phyloP scores from a whole-genome alignment of 2,797 vertebrate genomes.

The Cephalopachus bancanus region DNA sequence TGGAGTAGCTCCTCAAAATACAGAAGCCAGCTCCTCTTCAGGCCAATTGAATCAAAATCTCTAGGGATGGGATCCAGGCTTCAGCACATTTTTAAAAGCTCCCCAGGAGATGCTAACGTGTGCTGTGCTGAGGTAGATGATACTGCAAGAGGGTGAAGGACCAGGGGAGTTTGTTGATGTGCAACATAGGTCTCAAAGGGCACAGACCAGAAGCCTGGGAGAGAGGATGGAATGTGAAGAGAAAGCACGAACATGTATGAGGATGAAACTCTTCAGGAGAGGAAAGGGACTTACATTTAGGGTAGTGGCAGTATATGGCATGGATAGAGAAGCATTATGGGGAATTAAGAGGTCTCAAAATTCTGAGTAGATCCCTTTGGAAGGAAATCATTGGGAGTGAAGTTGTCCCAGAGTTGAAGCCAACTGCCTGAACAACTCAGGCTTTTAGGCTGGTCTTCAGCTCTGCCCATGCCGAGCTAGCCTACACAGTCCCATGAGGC shows the following conservation, averaged over 20 bases:
- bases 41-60: constrained; percentile 23
- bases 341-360: constrained; percentile 30
- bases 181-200: constrained; percentile 38
- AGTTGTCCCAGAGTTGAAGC: neutral
- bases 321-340: neutral
- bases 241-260: constrained; percentile 37
- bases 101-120: neutral
- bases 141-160: neutral
- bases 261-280: neutral
- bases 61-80: neutral
- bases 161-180: constrained; percentile 47
- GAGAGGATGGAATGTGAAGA: neutral
- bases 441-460: neutral
- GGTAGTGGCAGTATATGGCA: neutral
- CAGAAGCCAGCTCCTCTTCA: neutral
- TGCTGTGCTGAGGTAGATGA: neutral
- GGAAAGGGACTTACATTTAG: neutral
- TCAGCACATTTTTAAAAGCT: constrained; percentile 43
- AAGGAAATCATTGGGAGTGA: neutral
- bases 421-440: neutral
- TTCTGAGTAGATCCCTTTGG: neutral
- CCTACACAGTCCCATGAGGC: neutral
- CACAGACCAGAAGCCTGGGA: neutral
- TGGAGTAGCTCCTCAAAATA: neutral
- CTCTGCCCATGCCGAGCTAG: neutral